Evolutionary conservation across 2,888 invertebrate species (phyloP), one percentile per base, ranked within the genome.

Genomic region (Eugnorisma glareosa): DNA sequence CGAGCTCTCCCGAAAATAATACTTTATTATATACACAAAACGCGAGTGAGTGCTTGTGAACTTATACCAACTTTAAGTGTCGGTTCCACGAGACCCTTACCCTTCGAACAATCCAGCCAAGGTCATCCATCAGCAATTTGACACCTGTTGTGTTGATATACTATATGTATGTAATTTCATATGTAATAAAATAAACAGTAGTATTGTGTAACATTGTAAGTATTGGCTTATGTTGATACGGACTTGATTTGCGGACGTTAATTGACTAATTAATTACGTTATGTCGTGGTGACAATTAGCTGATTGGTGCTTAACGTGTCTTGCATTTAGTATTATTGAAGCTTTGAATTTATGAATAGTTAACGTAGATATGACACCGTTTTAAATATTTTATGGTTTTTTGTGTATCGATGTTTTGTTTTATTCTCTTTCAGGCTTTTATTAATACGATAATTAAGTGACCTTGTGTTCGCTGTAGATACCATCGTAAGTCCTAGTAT

Each of bases 91-190:
- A 75, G 79, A 73, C 75, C 89, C 87, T 87, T 89, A 88, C 89
- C 84, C 89, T 80, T 89, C 90, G 91, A 90, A 90, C 93, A 89
- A 89, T 90, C 90, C 91, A 90, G 90, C 89, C 94, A 95, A 95
- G 95, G 95, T 94, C 95, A 93, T 91, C 93, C 83, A 90, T 91
- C 90, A 91, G 92, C 92, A 92, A 92, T 91, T 94, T 93, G 94
- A 94, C 95, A 95, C 95, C 94, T 95, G 95, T 96, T 95, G 93
- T 93, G 90, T 93, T 92, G 92, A 90, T 92, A 92, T 92, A 92
- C 90, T 93, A 92, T 91, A 93, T 90, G 94, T 95, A 94, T 90
- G 93, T 94, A 88, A 90, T 89, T 89, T 89, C 86, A 84, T 91
- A 89, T 87, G 89, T 84, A 88, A 84, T 83, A 79, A 82, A 79